phyloP scores from a whole-genome alignment of 1,140 invertebrate species.

The Ostrea edulis region DNA sequence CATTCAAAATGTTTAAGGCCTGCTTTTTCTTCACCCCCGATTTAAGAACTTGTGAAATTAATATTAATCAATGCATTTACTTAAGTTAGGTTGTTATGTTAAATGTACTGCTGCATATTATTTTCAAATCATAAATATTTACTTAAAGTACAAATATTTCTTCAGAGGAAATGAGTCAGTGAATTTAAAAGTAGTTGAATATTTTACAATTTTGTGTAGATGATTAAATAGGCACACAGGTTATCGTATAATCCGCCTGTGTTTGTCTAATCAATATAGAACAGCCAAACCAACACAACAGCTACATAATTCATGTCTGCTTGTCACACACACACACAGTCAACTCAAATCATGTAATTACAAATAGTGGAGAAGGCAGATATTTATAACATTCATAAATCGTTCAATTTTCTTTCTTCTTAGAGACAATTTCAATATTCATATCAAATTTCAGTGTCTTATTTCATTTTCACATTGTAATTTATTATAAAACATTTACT shows the following conservation, averaged over 20 bases:
- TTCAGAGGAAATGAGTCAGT: background rate
- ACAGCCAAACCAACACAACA: background rate
- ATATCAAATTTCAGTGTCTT: background rate
- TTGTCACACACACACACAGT: constrained; percentile 8
- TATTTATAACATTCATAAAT: background rate
- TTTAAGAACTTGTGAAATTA: background rate
- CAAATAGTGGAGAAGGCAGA: constrained; percentile 12
- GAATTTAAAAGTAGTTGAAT: constrained; percentile 7
- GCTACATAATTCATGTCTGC: constrained; percentile 21
- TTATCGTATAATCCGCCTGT: background rate
- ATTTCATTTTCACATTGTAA: background rate
- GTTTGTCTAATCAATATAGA: constrained; percentile 39
- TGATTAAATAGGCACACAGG: constrained; percentile 36
- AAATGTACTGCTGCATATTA: background rate
- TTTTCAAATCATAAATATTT: background rate
- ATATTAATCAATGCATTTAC: constrained; percentile 29
- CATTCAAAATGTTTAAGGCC: constrained; percentile 7
- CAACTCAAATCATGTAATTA: constrained; percentile 33
- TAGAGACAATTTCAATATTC: no score
- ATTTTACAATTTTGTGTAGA: constrained; percentile 39
- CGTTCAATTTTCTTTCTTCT: constrained; percentile 6
- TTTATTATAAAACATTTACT: background rate
- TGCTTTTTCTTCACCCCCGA: background rate
- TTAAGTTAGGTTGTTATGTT: background rate
- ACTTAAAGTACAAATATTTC: background rate